Base-by-base conservation (phyloP, 2,888 invertebrate species). In the Cantharis nigra region DNA sequence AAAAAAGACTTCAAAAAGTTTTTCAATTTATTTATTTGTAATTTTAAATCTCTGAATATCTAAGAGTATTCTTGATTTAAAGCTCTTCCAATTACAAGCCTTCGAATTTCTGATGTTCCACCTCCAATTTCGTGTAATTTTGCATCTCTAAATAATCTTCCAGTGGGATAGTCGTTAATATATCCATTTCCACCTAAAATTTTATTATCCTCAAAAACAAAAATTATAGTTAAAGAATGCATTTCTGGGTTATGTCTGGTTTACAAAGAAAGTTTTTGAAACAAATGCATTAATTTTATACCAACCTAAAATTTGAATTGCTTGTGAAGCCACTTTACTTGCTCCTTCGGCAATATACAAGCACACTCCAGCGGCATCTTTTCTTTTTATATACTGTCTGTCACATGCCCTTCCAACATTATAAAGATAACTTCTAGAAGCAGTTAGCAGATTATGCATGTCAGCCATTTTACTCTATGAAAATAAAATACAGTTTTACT, bases 121-220 rank as follows among this genome's bases (percentile, higher is more conserved):
- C 97, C 99, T 11, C 99, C 99, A 81, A 99, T 99, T 91, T 99
- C 99, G 86, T 98, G 99, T 4, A 99, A 90, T 88, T 99, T 99
- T 0, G 99, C 98, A 89, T 99, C 99, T 80, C 99, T 90, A 76
- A 99, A 89, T 75, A 96, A 90, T 84, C 99, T 91, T 69, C 99
- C 99, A 11, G 97, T 95, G n/a, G 98, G 95, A 89, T 98, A 98
- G 85, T 99, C 99, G 87, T 99, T 99, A 81, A 98, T 98, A 87
- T 95, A 99, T 26, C 99, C 99, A 90, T 99, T 99, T 33, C 99
- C 99, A 83, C 99, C 99, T 95, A 87, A 20, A 67, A 67, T 20
- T 20, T 16, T 16, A 16, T 16, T 16, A 16, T 16, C 16, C 16
- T 16, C 16, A 16, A 16, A 16, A 16, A 16, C 16, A 1, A 16